Percentiles rank a stretch among this genome's conserved stretches.
These are phyloP conservation scores for Nomada ferruginata DNA, from an alignment of 2,888 invertebrate genomes.

Conservation along the genomic window DNA sequence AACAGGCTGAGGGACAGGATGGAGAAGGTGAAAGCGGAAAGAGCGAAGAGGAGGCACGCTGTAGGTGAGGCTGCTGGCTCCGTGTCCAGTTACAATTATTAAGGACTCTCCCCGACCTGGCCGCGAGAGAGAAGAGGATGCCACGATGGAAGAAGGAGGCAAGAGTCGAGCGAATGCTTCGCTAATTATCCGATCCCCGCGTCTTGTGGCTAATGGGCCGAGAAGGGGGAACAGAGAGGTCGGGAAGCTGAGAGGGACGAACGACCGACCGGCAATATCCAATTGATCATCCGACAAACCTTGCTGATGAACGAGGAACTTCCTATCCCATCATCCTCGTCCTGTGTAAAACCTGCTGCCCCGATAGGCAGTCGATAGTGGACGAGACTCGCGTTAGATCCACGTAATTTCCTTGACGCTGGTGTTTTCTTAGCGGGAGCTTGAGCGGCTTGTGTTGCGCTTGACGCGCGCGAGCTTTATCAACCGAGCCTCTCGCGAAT, in stretches of 20 bases:
- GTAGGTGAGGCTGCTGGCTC: constrained; percentile 72
- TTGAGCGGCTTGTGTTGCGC: background rate
- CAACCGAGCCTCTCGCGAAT: background rate
- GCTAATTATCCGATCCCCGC: constrained; percentile 81
- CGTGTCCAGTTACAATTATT: constrained; percentile 84
- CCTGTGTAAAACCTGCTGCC: constrained; percentile 51
- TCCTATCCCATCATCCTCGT: constrained; percentile 66
- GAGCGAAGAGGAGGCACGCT: constrained; percentile 40
- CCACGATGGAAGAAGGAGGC: constrained; percentile 55
- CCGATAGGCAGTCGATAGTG: constrained; percentile 42
- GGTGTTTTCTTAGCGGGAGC: background rate
- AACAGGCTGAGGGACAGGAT: constrained; percentile 9
- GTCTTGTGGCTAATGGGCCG: constrained; percentile 77
- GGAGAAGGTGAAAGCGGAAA: constrained; percentile 31
- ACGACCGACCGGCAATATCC: constrained; percentile 72
- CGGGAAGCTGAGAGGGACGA: constrained; percentile 24
- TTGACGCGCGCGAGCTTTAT: background rate
- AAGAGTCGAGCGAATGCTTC: constrained; percentile 77
- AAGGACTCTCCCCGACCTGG: constrained; percentile 76
- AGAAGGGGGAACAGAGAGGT: constrained; percentile 44
- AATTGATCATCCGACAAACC: constrained; percentile 79
- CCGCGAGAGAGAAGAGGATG: constrained; percentile 50
- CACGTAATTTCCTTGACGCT: constrained; percentile 14
- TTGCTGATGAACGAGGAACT: constrained; percentile 76
- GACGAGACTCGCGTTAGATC: constrained; percentile 20